These are phyloP conservation scores for Archocentrus centrarchus DNA, from an alignment of 2,113 vertebrate genomes.

Conservation along the genomic window DNA sequence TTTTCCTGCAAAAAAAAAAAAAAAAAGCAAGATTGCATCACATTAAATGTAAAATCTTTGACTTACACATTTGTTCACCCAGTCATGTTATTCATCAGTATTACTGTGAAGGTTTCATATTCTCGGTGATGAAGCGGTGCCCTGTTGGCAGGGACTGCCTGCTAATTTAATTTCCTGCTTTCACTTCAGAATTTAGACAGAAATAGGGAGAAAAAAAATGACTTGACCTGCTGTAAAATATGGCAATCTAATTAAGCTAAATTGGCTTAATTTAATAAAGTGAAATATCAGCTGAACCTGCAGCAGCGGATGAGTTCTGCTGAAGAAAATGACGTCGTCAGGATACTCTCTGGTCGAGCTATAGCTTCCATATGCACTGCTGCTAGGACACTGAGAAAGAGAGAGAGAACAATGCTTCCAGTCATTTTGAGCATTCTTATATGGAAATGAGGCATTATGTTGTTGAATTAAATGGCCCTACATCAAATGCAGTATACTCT, in stretches of 20 bases:
- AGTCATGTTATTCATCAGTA: not conserved
- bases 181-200: slow-evolving; percentile 2
- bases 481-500: not conserved
- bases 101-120: not conserved
- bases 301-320: slow-evolving; percentile 84
- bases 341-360: slow-evolving; percentile 85
- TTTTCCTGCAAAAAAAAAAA: slow-evolving; percentile 68
- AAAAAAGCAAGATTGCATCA: not conserved
- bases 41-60: not conserved
- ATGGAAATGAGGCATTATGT: not conserved
- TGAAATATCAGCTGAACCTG: slow-evolving; percentile 64
- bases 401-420: not conserved
- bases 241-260: not conserved
- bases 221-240: not conserved
- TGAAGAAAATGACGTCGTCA: slow-evolving; percentile 86
- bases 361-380: slow-evolving; percentile 84
- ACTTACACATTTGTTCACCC: not conserved
- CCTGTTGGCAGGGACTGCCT: not conserved
- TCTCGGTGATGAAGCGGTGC: not conserved
- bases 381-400: slow-evolving; percentile 82
- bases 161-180: slow-evolving; percentile 21
- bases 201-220: not conserved
- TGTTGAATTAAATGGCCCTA: not conserved
- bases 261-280: slow-evolving; percentile 25
- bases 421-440: not conserved